Percentiles rank a stretch among this genome's conserved stretches.
Conservation (phyloP, 2,888 invertebrate species). For the Torymus auratus region DNA sequence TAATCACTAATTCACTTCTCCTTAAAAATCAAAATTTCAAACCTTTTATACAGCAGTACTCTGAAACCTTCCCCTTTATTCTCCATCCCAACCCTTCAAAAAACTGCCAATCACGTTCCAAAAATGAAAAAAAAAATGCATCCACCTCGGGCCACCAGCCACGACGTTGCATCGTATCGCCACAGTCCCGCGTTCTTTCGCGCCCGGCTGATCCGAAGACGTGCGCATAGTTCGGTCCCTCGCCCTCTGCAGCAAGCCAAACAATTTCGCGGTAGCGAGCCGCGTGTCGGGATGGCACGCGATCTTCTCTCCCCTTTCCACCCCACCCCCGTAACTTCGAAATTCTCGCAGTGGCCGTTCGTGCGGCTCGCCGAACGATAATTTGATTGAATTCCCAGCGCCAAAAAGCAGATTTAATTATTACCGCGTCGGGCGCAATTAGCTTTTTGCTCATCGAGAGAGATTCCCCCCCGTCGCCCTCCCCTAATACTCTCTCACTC, state of each 20-base stretch:
- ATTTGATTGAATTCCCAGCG: conserved; percentile 68
- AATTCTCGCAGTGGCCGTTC: background rate
- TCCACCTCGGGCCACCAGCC: too few relatives aligned
- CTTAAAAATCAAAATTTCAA: too few relatives aligned
- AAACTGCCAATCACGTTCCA: too few relatives aligned
- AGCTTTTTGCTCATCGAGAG: conserved; percentile 67
- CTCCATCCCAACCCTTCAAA: too few relatives aligned
- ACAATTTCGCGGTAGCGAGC: background rate
- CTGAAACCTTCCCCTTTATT: too few relatives aligned
- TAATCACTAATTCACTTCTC: too few relatives aligned
- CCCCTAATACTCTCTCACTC: background rate
- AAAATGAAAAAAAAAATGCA: too few relatives aligned
- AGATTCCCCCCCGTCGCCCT: conserved; percentile 43
- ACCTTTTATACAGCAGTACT: too few relatives aligned
- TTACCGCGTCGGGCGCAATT: conserved; percentile 67
- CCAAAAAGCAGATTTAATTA: conserved; percentile 72
- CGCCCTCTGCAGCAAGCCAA: background rate
- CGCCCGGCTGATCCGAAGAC: background rate
- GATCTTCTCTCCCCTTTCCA: conserved; percentile 1
- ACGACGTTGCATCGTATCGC: too few relatives aligned
- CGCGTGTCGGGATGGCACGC: conserved; percentile 19
- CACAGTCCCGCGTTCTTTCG: too few relatives aligned
- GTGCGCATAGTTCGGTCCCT: conserved; percentile 1
- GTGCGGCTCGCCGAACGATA: conserved; percentile 55
- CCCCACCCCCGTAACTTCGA: too few relatives aligned